phyloP scores from a whole-genome alignment of 2,797 vertebrate species.

The Phrynocephalus guinanensis region DNA sequence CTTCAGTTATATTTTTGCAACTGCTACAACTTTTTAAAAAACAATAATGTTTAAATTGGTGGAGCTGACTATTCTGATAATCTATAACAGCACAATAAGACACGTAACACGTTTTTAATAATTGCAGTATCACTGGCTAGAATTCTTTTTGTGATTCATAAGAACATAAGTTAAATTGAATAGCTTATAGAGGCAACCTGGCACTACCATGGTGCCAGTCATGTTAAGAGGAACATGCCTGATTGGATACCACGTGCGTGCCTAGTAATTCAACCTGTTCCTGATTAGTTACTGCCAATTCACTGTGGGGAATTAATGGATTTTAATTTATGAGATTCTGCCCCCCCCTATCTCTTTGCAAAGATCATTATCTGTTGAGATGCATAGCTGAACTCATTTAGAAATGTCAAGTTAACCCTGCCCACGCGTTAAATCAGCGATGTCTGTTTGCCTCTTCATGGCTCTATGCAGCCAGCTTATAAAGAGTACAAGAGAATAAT shows the following conservation, averaged over 20 bases:
- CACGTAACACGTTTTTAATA: neutral
- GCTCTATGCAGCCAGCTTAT: neutral
- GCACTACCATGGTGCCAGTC: too few relatives aligned
- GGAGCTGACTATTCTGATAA: neutral
- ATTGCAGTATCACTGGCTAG: neutral
- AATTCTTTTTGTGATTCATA: neutral
- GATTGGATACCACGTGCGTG: too few relatives aligned
- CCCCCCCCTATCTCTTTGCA: too few relatives aligned
- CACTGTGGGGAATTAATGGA: too few relatives aligned
- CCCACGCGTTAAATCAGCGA: constrained; percentile 22
- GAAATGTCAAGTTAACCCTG: neutral
- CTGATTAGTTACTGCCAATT: too few relatives aligned
- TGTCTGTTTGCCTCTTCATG: neutral
- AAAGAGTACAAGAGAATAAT: constrained; percentile 8
- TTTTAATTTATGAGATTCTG: too few relatives aligned
- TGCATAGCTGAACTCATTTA: neutral
- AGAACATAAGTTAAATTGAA: too few relatives aligned
- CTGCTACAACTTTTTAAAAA: neutral
- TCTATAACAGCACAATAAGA: neutral
- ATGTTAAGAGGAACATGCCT: too few relatives aligned
- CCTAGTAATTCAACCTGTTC: too few relatives aligned
- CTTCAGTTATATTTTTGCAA: neutral
- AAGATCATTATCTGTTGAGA: neutral
- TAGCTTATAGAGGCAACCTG: too few relatives aligned
- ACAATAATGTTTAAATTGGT: too few relatives aligned